These are phyloP conservation scores for Agrotis puta DNA, from an alignment of 2,888 invertebrate species.

Conservation along the genomic window DNA sequence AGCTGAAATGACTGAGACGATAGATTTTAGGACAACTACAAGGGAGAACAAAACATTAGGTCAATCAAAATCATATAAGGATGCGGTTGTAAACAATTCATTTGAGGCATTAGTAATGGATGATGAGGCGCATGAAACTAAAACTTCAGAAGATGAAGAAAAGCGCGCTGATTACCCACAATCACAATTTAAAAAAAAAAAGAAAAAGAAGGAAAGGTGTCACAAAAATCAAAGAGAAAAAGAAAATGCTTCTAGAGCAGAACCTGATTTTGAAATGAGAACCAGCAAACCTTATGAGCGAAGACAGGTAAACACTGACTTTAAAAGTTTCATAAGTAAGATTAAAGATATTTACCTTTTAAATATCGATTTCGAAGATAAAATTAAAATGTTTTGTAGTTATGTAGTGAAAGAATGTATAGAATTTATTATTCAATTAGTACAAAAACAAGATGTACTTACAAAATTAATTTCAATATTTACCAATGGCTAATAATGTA, in stretches of 20 bases:
- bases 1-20: neutral
- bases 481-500: neutral
- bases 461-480: neutral
- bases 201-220: neutral
- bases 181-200: neutral
- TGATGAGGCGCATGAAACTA: neutral
- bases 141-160: neutral
- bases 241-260: no score
- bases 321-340: neutral
- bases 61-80: neutral
- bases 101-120: neutral
- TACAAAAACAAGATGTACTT: neutral
- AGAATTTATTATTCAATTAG: no score
- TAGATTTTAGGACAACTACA: neutral
- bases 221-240: no score
- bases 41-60: neutral
- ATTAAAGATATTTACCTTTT: constrained; percentile 1
- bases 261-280: no score
- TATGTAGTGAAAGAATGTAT: neutral
- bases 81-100: neutral
- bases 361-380: neutral
- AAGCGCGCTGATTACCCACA: neutral
- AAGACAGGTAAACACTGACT: neutral
- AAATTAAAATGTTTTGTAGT: constrained; percentile 3
- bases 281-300: neutral